phyloP scores from a whole-genome alignment of 2,888 invertebrate genomes.

The Zaprionus bogoriensis region DNA sequence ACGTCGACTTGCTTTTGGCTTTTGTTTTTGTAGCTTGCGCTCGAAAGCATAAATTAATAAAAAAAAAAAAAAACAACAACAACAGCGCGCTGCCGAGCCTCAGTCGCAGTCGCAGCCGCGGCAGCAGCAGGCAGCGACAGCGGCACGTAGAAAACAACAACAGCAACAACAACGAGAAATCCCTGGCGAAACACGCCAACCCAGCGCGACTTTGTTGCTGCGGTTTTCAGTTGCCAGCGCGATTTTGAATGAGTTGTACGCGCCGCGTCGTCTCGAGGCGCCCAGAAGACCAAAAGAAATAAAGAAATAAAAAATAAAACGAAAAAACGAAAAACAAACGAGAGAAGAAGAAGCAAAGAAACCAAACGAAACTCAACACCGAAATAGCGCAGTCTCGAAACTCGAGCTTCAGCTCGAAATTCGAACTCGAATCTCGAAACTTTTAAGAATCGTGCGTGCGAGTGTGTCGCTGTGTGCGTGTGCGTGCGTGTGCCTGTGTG shows the following conservation, averaged over 20 bases:
- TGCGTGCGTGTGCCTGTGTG: not conserved
- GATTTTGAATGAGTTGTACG: conserved; percentile 82
- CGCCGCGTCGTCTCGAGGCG: conserved; percentile 53
- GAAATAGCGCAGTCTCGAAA: not conserved
- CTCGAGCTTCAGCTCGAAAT: not conserved
- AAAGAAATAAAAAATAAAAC: conserved; percentile 5
- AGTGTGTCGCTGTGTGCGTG: not conserved
- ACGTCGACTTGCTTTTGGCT: conserved; percentile 11
- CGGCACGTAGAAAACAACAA: conserved; percentile 45
- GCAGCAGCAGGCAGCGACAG: conserved; percentile 21
- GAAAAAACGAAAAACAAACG: conserved; percentile 9
- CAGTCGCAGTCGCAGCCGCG: conserved; percentile 26
- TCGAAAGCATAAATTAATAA: conserved; percentile 71
- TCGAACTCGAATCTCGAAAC: too few relatives aligned
- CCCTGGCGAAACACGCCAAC: conserved; percentile 72
- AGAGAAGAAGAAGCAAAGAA: conserved; percentile 1
- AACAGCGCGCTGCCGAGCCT: conserved; percentile 11
- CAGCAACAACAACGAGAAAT: conserved; percentile 31
- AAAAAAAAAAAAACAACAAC: conserved; percentile 31
- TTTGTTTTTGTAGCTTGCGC: conserved; percentile 26
- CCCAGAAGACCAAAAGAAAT: conserved; percentile 6
- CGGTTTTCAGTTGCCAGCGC: conserved; percentile 82
- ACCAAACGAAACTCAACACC: not conserved
- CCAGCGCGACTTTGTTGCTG: conserved; percentile 74
- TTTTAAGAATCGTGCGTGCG: conserved; percentile 20